Evolutionary conservation across 2,888 invertebrate species (phyloP).

Genomic region (Leptopilina drosophilae): DNA sequence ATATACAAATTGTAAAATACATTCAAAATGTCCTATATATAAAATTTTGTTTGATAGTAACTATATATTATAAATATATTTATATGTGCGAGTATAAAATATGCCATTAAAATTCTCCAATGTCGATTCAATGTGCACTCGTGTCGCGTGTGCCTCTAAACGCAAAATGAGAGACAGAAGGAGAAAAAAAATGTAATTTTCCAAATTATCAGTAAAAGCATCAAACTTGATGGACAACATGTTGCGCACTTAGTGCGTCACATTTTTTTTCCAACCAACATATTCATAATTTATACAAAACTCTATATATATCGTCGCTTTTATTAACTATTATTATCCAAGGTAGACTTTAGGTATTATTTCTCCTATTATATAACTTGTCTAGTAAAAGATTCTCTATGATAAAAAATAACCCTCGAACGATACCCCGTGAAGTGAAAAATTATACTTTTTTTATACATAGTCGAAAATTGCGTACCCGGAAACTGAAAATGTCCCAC

Average conservation of each 20-base stretch:
- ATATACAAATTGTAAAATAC: too few species aligned
- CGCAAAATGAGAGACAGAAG: neutral
- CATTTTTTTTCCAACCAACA: conserved; percentile 11
- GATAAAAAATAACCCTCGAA: neutral
- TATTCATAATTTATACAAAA: conserved; percentile 20
- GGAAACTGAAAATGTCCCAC: conserved; percentile 24
- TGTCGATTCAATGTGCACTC: conserved; percentile 10
- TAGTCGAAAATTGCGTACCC: conserved; percentile 14
- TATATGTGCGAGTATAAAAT: neutral
- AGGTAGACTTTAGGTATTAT: neutral
- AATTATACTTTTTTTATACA: neutral
- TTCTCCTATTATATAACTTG: neutral
- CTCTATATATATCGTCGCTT: neutral
- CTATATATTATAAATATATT: too few species aligned
- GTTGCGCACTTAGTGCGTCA: neutral
- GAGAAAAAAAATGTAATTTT: conserved; percentile 21
- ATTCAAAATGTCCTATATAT: too few species aligned
- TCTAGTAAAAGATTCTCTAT: neutral
- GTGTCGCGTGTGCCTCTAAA: conserved; percentile 1
- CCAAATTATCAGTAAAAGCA: conserved; percentile 27
- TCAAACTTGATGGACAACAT: conserved; percentile 1
- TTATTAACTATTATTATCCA: neutral
- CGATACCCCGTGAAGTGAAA: neutral
- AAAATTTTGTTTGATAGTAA: too few species aligned
- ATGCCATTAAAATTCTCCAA: conserved; percentile 1